These are phyloP conservation scores for Lagria hirta DNA, from an alignment of 2,888 invertebrate genomes.

Conservation along the genomic window DNA sequence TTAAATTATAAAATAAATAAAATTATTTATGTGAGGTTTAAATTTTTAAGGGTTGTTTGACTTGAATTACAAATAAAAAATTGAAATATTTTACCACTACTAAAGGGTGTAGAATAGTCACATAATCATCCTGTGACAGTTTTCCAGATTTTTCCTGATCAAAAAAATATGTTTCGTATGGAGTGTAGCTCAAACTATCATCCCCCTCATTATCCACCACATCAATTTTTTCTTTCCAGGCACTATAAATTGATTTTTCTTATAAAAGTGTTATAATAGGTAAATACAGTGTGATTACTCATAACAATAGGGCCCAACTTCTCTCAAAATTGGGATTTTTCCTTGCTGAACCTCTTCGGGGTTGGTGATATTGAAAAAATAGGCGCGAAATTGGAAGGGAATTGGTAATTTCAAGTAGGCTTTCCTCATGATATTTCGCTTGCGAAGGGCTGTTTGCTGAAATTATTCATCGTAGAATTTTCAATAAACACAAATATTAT, in stretches of 20 bases:
- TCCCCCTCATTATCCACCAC: slow-evolving; percentile 70
- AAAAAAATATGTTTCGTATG: slow-evolving; percentile 69
- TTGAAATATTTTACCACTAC: slow-evolving; percentile 68
- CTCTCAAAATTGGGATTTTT: slow-evolving; percentile 65
- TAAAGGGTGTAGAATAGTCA: slow-evolving; percentile 70
- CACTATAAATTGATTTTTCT: slow-evolving; percentile 66
- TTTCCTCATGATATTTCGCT: slow-evolving; percentile 68
- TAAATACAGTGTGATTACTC: slow-evolving; percentile 58
- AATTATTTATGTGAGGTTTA: no score
- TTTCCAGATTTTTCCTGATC: slow-evolving; percentile 65
- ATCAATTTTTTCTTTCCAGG: slow-evolving; percentile 79
- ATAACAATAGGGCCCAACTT: slow-evolving; percentile 76
- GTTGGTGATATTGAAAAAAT: slow-evolving; percentile 76
- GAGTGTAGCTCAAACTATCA: slow-evolving; percentile 73
- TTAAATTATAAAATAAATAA: no score
- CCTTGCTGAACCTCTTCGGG: slow-evolving; percentile 67
- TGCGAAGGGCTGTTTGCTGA: slow-evolving; percentile 70
- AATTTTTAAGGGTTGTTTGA: background rate
- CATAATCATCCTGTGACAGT: slow-evolving; percentile 73
- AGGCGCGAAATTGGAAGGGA: slow-evolving; percentile 69
- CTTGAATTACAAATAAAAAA: background rate
- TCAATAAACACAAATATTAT: no score
- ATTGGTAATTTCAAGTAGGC: slow-evolving; percentile 75
- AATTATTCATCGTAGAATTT: no score
- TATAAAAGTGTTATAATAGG: no score